Evolutionary conservation across 2,888 invertebrate species (phyloP), one percentile per base, ranked within the genome.

Genomic region (Spodoptera exigua): DNA sequence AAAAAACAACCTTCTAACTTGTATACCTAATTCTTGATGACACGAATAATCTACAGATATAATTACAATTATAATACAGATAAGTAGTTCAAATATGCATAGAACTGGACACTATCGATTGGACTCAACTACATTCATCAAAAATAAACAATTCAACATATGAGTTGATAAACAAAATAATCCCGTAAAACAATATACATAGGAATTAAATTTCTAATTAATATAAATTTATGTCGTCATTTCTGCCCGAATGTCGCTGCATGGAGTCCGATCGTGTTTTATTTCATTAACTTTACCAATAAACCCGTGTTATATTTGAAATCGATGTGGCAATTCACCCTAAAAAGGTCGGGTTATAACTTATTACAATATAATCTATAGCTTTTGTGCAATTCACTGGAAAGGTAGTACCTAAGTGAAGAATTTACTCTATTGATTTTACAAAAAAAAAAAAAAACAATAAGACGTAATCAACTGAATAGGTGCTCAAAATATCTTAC

Each of bases 291-390:
- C 34, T 39, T 51, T 65, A 37, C 13, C 49, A 57, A 46, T 51
- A 64, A 56, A 18, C 34, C 27, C n/a, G 27, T 46, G 34, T 40
- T 65, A 37, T 44, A 44, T 56, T 49, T 12, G 56, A 68, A 49
- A 61, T 68, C 48, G 40, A 73, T 53, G 41, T 9, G 7, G 57
- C 51, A 21, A 61, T 48, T 39, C 46, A 43, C 70, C 49, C 35
- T 47, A 53, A 58, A 74, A 58, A 46, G 70, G 70, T 52, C 58
- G 36, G 37, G 39, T 11, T 43, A 54, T 34, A 45, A 55, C 21
- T 36, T 34, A 52, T 56, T 59, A 74, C 53, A 53, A 47, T 27
- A 32, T 51, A 14, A 41, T 71, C 14, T 48, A 51, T 69, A 73
- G 51, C 61, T 55, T 54, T 61, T 48, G 44, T 68, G 35, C 35